Evolutionary conservation across 2,797 vertebrate species (phyloP), one percentile per base, ranked within the genome.

Genomic region (Coendou prehensilis): DNA sequence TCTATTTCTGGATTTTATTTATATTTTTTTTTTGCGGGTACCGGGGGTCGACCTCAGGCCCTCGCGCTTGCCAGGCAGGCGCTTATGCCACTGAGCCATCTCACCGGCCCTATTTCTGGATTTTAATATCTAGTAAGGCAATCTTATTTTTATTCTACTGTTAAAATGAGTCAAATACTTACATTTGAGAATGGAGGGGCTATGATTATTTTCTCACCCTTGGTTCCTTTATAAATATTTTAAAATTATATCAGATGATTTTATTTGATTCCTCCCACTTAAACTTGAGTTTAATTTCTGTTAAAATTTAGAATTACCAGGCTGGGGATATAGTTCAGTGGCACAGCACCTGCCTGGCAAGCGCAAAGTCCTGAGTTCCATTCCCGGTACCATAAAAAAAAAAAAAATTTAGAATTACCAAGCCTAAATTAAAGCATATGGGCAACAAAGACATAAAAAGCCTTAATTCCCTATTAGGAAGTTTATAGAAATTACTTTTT

Each of bases 261-360:
- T 45, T 95, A n/a, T 52, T 41, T 80, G 71, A 84, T 93, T 97
- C 11, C 15, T 91, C 64, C 20, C 47, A 76, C 22, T 95, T 57
- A 81, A 88, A 88, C 37, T 89, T 96, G 26, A 75, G 37, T 54
- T 85, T 67, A 63, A 45, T 88, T 91, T 95, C 75, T 89, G n/a
- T 93, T 85, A 91, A 80, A 93, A 94, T 96, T 50, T 80, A 79
- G 67, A 73, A 63, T 86, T 93, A 91, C 15, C 50, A 8, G 91
- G 11, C 10, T 41, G 37, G 37, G 37, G 37, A 41, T 41, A 41
- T 41, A 41, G 37, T 41, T 41, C 37, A 41, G 37, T 41, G 37
- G 37, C 37, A 41, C 37, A 41, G 37, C 37, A 41, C 37, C 37
- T 41, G 37, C 37, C 37, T 41, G 37, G 37, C 37, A 41, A 41